These are phyloP conservation scores for Podocnemis expansa DNA, from an alignment of 2,113 vertebrate species.

Conservation along the genomic window DNA sequence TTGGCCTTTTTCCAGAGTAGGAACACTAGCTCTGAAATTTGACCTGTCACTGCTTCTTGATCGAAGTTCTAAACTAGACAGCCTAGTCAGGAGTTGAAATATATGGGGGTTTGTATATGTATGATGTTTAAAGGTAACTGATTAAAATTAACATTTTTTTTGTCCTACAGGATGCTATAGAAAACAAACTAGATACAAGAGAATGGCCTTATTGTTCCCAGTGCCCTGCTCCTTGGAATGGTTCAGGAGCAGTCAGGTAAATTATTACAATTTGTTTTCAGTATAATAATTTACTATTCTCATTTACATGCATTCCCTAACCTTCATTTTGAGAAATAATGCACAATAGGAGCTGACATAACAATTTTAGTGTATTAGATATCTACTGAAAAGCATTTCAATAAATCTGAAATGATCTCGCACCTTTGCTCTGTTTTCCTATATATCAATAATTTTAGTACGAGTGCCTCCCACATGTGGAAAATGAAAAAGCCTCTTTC, in stretches of 20 bases:
- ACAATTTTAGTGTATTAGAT: not conserved
- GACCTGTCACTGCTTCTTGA: not conserved
- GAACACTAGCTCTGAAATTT: not conserved
- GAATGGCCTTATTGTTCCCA: conserved; percentile 94
- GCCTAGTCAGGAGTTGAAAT: not conserved
- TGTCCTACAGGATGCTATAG: conserved; percentile 86
- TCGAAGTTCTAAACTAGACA: not conserved
- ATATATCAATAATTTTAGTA: not conserved
- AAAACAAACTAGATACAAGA: conserved; percentile 92
- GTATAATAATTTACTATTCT: not conserved
- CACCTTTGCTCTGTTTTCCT: not conserved
- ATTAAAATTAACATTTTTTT: conserved; percentile 21
- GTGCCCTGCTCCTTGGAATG: conserved; percentile 92
- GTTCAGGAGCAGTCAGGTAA: conserved; percentile 93
- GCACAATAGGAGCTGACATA: not conserved
- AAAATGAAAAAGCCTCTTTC: not conserved
- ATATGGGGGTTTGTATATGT: not conserved
- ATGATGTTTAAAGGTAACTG: not conserved
- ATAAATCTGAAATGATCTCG: not conserved
- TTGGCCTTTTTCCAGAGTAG: not conserved
- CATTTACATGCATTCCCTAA: not conserved
- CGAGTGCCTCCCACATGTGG: not conserved
- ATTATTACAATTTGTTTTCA: not conserved
- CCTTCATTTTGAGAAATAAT: fast-evolving
- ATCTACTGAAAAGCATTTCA: not conserved